These are phyloP conservation scores for Pontoporia blainvillei DNA, from an alignment of 2,113 vertebrate species.

Conservation along the genomic window DNA sequence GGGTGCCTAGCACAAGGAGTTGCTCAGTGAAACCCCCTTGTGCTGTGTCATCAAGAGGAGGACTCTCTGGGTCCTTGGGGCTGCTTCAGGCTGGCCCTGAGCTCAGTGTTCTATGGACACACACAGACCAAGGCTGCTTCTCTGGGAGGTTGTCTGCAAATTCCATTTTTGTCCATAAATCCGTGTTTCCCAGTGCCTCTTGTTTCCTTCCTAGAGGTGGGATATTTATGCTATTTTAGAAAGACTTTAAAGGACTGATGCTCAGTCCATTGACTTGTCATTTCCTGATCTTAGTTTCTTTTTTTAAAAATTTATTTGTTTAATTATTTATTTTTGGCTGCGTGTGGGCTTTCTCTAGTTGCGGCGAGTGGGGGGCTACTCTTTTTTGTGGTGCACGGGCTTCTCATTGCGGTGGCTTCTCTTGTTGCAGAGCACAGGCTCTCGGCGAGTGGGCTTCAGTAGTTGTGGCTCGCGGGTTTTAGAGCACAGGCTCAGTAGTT, in stretches of 20 bases:
- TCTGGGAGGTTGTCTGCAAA: not conserved
- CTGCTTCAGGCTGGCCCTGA: not conserved
- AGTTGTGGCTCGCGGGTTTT: too few relatives aligned
- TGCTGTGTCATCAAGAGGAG: not conserved
- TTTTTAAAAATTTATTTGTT: rapidly evolving
- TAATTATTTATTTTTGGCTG: too few relatives aligned
- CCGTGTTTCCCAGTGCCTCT: not conserved
- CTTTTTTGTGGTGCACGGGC: too few relatives aligned
- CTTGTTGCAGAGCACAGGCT: too few relatives aligned
- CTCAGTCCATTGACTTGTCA: not conserved
- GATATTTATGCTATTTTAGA: not conserved
- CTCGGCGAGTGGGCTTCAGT: too few relatives aligned
- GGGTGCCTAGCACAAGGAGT: not conserved
- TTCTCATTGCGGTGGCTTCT: too few relatives aligned
- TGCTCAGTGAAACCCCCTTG: not conserved
- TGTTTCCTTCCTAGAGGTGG: not conserved
- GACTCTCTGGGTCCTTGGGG: not conserved
- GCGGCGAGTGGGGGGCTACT: too few relatives aligned
- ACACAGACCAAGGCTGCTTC: not conserved
- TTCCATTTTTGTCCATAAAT: not conserved
- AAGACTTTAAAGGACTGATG: not conserved
- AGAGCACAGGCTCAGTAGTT: too few relatives aligned
- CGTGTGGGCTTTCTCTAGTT: too few relatives aligned
- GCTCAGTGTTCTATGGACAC: not conserved
- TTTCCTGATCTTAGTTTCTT: not conserved